Percentiles rank a stretch among this genome's conserved stretches.
phyloP scores from a whole-genome alignment of 2,888 invertebrate genomes.

The Drosophila siamana region DNA sequence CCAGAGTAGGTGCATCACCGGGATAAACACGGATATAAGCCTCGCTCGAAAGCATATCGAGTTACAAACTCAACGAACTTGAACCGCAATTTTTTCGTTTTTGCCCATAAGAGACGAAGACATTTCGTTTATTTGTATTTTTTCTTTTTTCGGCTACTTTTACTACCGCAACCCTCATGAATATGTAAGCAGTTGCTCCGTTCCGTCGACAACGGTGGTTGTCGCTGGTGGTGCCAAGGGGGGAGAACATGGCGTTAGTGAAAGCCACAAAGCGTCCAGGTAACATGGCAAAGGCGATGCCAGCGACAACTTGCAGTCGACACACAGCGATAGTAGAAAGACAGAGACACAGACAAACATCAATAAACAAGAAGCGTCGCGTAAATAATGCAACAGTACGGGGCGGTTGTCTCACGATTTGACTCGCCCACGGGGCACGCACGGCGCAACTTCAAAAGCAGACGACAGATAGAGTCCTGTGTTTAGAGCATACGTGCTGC shows the following conservation, averaged over 20 bases:
- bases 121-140: slow-evolving; percentile 53
- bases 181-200: slow-evolving; percentile 75
- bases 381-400: slow-evolving; percentile 76
- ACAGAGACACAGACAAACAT: slow-evolving; percentile 70
- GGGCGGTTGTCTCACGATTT: slow-evolving; percentile 50
- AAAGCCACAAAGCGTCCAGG: slow-evolving; percentile 74
- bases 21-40: slow-evolving; percentile 61
- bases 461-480: slow-evolving; percentile 45
- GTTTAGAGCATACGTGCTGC: slow-evolving; percentile 51
- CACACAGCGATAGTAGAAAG: slow-evolving; percentile 26
- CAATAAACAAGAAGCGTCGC: slow-evolving; percentile 79
- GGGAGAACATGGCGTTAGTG: slow-evolving; percentile 35
- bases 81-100: slow-evolving; percentile 73
- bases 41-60: slow-evolving; percentile 35
- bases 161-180: slow-evolving; percentile 81
- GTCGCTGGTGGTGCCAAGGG: slow-evolving; percentile 21
- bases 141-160: slow-evolving; percentile 73
- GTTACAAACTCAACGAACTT: slow-evolving; percentile 76
- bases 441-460: slow-evolving; percentile 64
- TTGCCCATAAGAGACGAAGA: slow-evolving; percentile 54
- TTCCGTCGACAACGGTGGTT: slow-evolving; percentile 32
- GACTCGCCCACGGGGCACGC: slow-evolving; percentile 72
- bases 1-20: slow-evolving; percentile 64
- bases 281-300: slow-evolving; percentile 55
- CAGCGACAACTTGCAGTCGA: slow-evolving; percentile 46